Base-by-base conservation (phyloP, 1,140 invertebrate genomes). In the Holotrichia oblita region DNA sequence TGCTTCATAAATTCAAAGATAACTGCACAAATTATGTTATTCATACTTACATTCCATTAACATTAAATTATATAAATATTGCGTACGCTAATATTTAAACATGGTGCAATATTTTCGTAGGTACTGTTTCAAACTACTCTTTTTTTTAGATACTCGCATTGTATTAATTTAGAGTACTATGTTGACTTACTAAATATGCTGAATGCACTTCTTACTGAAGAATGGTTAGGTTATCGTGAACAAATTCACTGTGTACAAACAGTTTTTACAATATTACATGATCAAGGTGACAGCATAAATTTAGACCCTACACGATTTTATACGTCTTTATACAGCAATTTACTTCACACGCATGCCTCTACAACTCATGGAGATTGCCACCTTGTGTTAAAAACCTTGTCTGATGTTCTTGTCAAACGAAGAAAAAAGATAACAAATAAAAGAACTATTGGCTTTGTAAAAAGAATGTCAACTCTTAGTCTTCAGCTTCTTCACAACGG, bases 131-230 rank as follows among this genome's bases (percentile, higher is more conserved):
- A 74, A 74, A 6, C 4, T 75, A 3, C 10, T 0, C 1, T 9
- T 24, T 34, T 82, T 87, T 88, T 40, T 84, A 98, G 96, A 86
- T 99, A 97, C 91, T 94, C 97, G 3, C 97, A 98, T 88, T 93
- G 97, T 44, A 98, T 99, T 79, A 99, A 97, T 87, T 87, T 99
- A 74, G 97, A 99, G 81, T 99, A 96, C 88, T 99, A 98, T 87
- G 92, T 96, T 81, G 97, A 99, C 89, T 88, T 99, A 77, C 93
- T 99, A 22, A 91, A 92, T 81, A 92, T 94, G 44, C 88, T 99
- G 44, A 90, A 94, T 84, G 87, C 90, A 12, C 88, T 98, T 74
- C 88, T 98, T 75, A 90, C 92, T 81, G 89, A 89, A 79, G 87
- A 89, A 78, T 88, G 97, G 74, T 42, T 87, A 40, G 90, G 90